Percentiles rank a stretch among this genome's conserved stretches.
These are phyloP conservation scores for Carposina sasakii DNA, from an alignment of 1,140 invertebrate genomes.

Conservation along the genomic window DNA sequence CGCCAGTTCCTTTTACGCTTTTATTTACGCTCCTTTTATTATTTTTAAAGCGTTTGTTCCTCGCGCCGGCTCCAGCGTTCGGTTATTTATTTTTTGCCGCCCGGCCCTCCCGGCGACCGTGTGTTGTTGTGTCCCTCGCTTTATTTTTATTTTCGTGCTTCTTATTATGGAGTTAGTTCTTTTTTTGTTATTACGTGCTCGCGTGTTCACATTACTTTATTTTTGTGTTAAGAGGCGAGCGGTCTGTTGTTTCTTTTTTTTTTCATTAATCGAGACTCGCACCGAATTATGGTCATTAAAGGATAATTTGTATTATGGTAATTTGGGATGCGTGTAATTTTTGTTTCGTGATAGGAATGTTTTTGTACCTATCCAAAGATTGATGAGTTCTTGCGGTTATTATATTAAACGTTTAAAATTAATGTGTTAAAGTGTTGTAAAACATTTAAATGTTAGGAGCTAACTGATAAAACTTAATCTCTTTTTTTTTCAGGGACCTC, in stretches of 20 bases:
- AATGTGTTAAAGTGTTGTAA: neutral
- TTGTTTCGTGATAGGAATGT: constrained; percentile 67
- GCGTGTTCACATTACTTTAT: constrained; percentile 66
- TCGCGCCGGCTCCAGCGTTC: constrained; percentile 62
- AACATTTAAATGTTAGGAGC: neutral
- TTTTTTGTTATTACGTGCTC: constrained; percentile 61
- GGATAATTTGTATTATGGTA: constrained; percentile 72
- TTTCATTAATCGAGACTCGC: constrained; percentile 65
- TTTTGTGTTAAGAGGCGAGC: constrained; percentile 68
- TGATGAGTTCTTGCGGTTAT: constrained; percentile 42
- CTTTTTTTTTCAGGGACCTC: constrained; percentile 84
- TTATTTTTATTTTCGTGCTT: constrained; percentile 71
- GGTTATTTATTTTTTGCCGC: constrained; percentile 70
- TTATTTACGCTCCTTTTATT: constrained; percentile 72
- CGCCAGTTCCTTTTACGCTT: constrained; percentile 71
- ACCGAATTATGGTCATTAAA: constrained; percentile 72
- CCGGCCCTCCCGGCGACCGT: constrained; percentile 67
- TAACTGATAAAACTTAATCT: too few species aligned
- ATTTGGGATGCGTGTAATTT: constrained; percentile 71
- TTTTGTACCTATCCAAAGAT: constrained; percentile 49
- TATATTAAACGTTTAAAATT: neutral
- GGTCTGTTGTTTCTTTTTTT: constrained; percentile 49
- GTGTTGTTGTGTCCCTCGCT: constrained; percentile 69
- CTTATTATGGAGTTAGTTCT: constrained; percentile 69
- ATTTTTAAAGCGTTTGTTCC: constrained; percentile 71